phyloP scores from a whole-genome alignment of 1,140 invertebrate species.

The Orchestia grillus region DNA sequence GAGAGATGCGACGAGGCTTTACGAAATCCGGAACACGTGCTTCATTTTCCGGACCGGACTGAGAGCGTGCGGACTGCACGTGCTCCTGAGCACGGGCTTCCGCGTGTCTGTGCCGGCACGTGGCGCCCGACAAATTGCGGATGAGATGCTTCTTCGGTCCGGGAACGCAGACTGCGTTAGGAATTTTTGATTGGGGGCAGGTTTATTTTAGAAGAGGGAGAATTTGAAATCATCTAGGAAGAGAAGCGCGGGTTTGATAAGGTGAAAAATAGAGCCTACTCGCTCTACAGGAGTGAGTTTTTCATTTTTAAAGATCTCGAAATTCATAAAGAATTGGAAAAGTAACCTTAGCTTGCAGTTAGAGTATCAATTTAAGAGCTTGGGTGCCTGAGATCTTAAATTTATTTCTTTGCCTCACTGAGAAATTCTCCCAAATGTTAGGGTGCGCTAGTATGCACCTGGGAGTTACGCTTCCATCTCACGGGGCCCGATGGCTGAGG shows the following conservation, averaged over 20 bases:
- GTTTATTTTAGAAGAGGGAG: not conserved
- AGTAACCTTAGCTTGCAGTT: not conserved
- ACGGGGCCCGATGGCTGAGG: not conserved
- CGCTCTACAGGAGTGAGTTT: not conserved
- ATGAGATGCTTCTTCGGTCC: not conserved
- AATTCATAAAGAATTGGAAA: not conserved
- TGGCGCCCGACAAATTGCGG: not conserved
- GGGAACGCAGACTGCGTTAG: not conserved
- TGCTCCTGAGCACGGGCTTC: not conserved
- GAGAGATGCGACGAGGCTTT: conserved; percentile 1
- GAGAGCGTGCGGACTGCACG: conserved; percentile 12
- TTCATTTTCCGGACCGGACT: conserved; percentile 15
- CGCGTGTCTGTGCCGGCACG: conserved; percentile 4
- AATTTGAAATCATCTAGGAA: not conserved
- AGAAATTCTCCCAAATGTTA: not conserved
- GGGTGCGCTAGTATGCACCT: not conserved
- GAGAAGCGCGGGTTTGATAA: not conserved
- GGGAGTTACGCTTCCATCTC: too few relatives aligned
- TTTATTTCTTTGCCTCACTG: not conserved
- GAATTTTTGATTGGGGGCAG: not conserved
- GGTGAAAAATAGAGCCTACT: not conserved
- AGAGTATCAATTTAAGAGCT: not conserved
- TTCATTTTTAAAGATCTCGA: not conserved
- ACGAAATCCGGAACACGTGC: conserved; percentile 20
- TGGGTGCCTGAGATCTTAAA: not conserved